Evolutionary conservation across 1,140 invertebrate genomes (phyloP).

Genomic region (Eulimnadia texana): DNA sequence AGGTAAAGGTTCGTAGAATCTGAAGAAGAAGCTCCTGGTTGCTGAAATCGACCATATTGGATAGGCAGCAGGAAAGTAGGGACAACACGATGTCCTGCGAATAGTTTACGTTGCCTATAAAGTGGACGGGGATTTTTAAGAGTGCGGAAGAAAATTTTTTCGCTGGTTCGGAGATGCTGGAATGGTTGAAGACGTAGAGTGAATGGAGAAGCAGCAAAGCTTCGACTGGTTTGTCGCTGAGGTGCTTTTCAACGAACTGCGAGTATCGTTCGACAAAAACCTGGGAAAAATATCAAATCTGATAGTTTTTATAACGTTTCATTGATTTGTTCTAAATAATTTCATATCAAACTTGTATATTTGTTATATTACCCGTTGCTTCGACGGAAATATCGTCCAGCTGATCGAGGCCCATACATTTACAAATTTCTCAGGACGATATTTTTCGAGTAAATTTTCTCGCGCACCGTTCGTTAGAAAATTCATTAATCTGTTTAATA

Average conservation of each 20-base stretch:
- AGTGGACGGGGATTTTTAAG: neutral
- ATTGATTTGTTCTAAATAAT: too few relatives aligned
- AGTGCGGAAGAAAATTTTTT: neutral
- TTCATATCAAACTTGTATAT: too few relatives aligned
- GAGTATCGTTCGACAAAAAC: neutral
- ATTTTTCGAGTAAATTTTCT: neutral
- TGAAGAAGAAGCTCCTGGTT: too few relatives aligned
- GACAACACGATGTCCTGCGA: neutral
- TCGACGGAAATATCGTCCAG: neutral
- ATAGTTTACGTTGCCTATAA: neutral
- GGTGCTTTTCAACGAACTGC: neutral
- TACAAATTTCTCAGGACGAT: neutral
- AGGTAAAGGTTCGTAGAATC: too few relatives aligned
- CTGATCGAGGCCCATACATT: neutral
- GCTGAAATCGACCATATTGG: neutral
- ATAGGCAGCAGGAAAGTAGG: neutral
- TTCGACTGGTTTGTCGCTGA: neutral
- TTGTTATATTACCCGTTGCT: neutral
- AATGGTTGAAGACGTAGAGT: neutral
- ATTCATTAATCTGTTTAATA: neutral
- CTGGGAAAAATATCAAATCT: too few relatives aligned
- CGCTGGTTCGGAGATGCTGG: neutral
- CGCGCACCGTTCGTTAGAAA: neutral
- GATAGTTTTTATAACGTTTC: neutral
- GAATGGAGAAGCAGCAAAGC: neutral